These are phyloP conservation scores for Drymonia ruficornis DNA, from an alignment of 2,888 invertebrate genomes.

Conservation along the genomic window DNA sequence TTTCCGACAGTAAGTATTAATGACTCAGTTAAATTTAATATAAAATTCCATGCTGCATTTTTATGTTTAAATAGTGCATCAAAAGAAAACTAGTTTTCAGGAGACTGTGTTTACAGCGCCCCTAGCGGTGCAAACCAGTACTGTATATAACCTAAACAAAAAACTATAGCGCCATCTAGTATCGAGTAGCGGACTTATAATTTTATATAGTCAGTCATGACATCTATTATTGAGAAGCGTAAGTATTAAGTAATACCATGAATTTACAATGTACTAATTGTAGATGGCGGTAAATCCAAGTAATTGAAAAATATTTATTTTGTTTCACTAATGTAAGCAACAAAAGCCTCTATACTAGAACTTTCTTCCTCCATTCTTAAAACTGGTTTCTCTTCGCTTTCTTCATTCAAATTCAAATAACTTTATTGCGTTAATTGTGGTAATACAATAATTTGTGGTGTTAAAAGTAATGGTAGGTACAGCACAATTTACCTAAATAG, in stretches of 20 bases:
- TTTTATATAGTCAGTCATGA: background rate
- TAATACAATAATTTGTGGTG: too few relatives aligned
- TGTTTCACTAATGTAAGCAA: slow-evolving; percentile 34
- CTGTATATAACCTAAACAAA: background rate
- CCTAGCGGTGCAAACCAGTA: background rate
- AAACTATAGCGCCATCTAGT: slow-evolving; percentile 25
- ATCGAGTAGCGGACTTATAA: slow-evolving; percentile 9
- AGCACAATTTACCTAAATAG: too few relatives aligned
- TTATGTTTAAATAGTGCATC: too few relatives aligned
- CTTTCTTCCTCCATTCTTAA: slow-evolving; percentile 19
- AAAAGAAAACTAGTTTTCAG: too few relatives aligned
- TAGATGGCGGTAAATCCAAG: background rate
- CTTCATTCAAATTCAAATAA: too few relatives aligned
- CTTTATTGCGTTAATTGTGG: too few relatives aligned
- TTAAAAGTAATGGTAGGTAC: too few relatives aligned
- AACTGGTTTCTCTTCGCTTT: slow-evolving; percentile 17
- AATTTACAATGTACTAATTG: too few relatives aligned
- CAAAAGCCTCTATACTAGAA: slow-evolving; percentile 40
- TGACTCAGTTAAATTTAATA: slow-evolving; percentile 10
- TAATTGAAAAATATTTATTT: background rate
- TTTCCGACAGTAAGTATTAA: slow-evolving; percentile 2
- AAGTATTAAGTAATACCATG: background rate
- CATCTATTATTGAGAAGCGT: background rate
- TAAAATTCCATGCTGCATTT: too few relatives aligned
- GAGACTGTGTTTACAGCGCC: background rate